Evolutionary conservation across 1,140 invertebrate species (phyloP), one percentile per base, ranked within the genome.

Genomic region (Daktulosphaira vitifoliae): DNA sequence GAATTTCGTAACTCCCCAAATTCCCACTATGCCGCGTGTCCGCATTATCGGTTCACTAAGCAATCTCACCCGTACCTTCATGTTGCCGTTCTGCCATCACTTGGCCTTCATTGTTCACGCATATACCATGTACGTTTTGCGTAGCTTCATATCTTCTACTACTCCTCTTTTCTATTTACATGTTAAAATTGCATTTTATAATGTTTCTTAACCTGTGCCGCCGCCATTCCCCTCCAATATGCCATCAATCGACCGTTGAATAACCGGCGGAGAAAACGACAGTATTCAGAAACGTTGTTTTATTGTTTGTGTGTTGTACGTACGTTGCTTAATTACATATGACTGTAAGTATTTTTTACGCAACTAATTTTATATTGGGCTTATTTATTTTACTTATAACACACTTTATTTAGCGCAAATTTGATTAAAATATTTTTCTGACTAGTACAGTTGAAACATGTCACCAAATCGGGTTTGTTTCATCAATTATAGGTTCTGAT

Each of bases 1-100:
- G n/a, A 13, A 56, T 25, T 42, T 39, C 22, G 26, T 20, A 39
- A n/a, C 46, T 62, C 42, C 42, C 13, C 23, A 46, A 48, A 48
- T 62, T 20, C 39, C 25, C 56, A 15, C 56, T 20, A 62, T 25
- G 56, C 39, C 25, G 42, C 56, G 56, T 25, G 26, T 48, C 42
- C 9, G 25, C 56, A 42, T 33, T 39, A 46, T 46, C 42, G 39
- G 11, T 23, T 11, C 22, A n/a, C n/a, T n/a, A n/a, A n/a, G n/a
- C n/a, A n/a, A n/a, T n/a, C n/a, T n/a, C 37, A 33, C 51, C 52
- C 39, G 11, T 5, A 44, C 39, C 11, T 3, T 4, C 33, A 13
- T 3, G 39, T 7, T 15, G 39, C 5, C 11, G 9, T 15, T n/a
- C 5, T 4, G n/a, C 5, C 39, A n/a, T 59, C 42, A 62, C 18